These are phyloP conservation scores for Hydropotes inermis DNA, from an alignment of 2,113 vertebrate species.

Conservation along the genomic window DNA sequence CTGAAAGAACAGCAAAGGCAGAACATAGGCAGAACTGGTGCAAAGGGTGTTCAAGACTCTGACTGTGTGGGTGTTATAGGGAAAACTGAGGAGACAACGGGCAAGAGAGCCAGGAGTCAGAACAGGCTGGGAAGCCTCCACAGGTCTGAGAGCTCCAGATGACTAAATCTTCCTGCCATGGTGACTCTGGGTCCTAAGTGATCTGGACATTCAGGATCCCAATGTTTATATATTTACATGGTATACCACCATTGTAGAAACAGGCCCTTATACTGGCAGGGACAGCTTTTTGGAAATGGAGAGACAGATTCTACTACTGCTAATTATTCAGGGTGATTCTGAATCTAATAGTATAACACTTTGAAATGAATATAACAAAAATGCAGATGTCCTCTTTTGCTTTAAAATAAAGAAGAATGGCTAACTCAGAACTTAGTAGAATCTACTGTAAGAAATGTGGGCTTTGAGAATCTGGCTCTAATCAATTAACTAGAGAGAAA, in stretches of 20 bases:
- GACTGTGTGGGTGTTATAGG: neutral
- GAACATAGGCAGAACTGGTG: neutral
- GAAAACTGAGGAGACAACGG: too few relatives aligned
- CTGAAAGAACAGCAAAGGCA: neutral
- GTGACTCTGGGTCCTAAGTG: neutral
- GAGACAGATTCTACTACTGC: neutral
- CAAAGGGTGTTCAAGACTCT: neutral
- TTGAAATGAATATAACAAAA: slow-evolving; percentile 52
- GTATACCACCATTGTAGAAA: neutral
- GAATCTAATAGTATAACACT: slow-evolving; percentile 32
- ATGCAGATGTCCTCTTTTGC: slow-evolving; percentile 45
- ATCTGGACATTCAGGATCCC: neutral
- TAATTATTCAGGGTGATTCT: neutral
- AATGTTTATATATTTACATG: neutral
- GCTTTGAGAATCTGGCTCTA: slow-evolving; percentile 44
- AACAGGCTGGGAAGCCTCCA: neutral
- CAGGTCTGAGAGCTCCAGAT: neutral
- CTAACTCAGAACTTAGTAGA: neutral
- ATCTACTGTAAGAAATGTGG: neutral
- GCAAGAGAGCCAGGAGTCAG: neutral
- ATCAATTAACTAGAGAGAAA: slow-evolving; percentile 30
- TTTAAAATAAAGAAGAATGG: slow-evolving; percentile 34
- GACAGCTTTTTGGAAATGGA: neutral
- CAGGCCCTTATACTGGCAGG: neutral
- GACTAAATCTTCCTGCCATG: neutral